Conservation (phyloP, 2,888 invertebrate genomes). For the Prosopocoilus inquinatus region DNA sequence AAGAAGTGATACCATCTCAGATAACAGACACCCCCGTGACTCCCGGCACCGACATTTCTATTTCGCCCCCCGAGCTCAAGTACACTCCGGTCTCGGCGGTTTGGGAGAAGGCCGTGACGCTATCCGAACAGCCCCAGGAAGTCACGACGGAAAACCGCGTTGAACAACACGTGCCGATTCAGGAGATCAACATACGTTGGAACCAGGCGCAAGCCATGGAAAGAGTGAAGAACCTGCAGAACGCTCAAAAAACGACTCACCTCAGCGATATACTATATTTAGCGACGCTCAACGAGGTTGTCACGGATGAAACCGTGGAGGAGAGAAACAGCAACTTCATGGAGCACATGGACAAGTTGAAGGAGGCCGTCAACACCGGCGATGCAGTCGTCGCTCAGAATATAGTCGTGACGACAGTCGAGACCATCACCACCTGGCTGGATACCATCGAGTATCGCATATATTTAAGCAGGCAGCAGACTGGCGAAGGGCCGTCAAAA, state of each 20-base stretch:
- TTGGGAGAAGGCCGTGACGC: slow-evolving; percentile 29
- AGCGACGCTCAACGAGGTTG: slow-evolving; percentile 58
- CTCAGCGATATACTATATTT: slow-evolving; percentile 63
- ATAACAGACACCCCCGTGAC: slow-evolving; percentile 52
- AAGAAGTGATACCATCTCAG: slow-evolving; percentile 53
- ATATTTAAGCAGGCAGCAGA: slow-evolving; percentile 59
- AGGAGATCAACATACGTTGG: slow-evolving; percentile 51
- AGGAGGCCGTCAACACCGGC: slow-evolving; percentile 58
- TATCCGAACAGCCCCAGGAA: slow-evolving; percentile 28
- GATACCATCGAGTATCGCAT: slow-evolving; percentile 83
- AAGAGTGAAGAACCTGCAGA: slow-evolving; percentile 57
- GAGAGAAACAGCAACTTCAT: slow-evolving; percentile 59
- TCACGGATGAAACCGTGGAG: slow-evolving; percentile 56
- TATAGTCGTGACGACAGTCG: slow-evolving; percentile 71
- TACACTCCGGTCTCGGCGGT: slow-evolving; percentile 32
- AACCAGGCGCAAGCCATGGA: slow-evolving; percentile 57
- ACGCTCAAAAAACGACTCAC: slow-evolving; percentile 56
- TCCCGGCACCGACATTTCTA: slow-evolving; percentile 48
- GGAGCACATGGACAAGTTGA: slow-evolving; percentile 59
- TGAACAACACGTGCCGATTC: slow-evolving; percentile 30
- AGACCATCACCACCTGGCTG: slow-evolving; percentile 80
- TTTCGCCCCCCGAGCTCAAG: slow-evolving; percentile 42
- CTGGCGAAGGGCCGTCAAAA: slow-evolving; percentile 59
- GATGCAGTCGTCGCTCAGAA: slow-evolving; percentile 64
- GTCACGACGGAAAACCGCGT: slow-evolving; percentile 29